These are phyloP conservation scores for Eretmocerus hayati DNA, from an alignment of 2,888 invertebrate genomes.

Conservation along the genomic window DNA sequence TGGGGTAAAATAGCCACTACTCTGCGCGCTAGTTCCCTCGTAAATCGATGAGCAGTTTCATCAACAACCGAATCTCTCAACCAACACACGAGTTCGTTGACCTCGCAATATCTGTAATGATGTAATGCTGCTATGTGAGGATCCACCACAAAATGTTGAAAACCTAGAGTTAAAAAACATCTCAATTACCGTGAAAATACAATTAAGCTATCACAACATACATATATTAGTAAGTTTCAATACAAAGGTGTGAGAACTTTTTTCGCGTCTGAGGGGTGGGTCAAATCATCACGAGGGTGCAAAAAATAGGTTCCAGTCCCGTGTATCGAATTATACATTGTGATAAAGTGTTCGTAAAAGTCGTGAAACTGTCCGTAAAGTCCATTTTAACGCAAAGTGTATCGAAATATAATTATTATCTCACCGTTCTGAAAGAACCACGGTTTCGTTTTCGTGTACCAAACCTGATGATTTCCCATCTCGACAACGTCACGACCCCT, in stretches of 20 bases:
- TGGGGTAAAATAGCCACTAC: neutral
- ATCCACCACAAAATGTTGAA: constrained; percentile 24
- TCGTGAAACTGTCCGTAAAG: too few relatives aligned
- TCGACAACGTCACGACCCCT: constrained; percentile 33
- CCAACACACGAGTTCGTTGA: constrained; percentile 26
- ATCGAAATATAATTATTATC: neutral
- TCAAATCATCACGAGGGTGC: too few relatives aligned
- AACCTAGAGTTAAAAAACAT: constrained; percentile 17
- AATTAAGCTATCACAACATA: neutral
- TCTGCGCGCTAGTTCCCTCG: constrained; percentile 14
- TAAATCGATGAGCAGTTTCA: constrained; percentile 25
- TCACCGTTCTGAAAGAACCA: constrained; percentile 1
- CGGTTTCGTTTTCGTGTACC: constrained; percentile 17
- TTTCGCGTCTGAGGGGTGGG: too few relatives aligned
- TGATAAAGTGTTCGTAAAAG: too few relatives aligned
- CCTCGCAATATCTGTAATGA: constrained; percentile 29
- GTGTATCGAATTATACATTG: too few relatives aligned
- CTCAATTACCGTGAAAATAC: too few relatives aligned
- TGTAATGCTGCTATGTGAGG: constrained; percentile 25
- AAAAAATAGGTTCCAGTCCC: too few relatives aligned
- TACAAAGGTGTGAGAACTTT: too few relatives aligned
- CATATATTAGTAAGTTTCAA: too few relatives aligned
- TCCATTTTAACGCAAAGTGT: neutral
- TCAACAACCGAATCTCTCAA: constrained; percentile 22
- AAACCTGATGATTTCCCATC: constrained; percentile 38